A percentile compares a stretch with the other conserved stretches of the same genome.
Conservation (phyloP, 1,140 invertebrate genomes). For the Adelges cooleyi region DNA sequence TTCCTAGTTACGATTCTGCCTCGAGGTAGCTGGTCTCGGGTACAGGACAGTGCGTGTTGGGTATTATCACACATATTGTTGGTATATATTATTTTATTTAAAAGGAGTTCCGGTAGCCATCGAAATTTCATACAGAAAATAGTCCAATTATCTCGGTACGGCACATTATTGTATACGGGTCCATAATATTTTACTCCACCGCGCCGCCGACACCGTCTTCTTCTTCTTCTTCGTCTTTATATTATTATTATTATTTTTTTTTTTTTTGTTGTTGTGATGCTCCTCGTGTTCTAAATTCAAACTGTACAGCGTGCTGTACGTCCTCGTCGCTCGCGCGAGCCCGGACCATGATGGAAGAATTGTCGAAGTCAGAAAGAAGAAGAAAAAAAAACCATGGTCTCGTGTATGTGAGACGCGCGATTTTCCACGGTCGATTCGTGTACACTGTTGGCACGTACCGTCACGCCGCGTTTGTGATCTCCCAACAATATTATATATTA, state of each 20-base stretch:
- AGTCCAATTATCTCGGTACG: conserved; percentile 26
- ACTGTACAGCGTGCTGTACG: neutral
- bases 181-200: neutral
- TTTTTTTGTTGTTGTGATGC: neutral
- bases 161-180: conserved; percentile 15
- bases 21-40: too few relatives aligned
- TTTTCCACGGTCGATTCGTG: conserved; percentile 24
- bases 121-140: conserved; percentile 13
- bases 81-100: too few relatives aligned
- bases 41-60: too few relatives aligned
- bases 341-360: conserved; percentile 4
- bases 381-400: conserved; percentile 5
- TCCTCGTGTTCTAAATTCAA: conserved; percentile 18
- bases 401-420: neutral
- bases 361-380: neutral
- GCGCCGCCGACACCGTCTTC: too few relatives aligned
- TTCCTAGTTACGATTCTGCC: too few relatives aligned
- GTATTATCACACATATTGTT: too few relatives aligned
- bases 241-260: conserved; percentile 6
- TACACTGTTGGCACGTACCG: conserved; percentile 28
- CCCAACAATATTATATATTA: neutral
- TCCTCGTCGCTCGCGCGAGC: neutral
- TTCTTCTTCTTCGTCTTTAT: neutral
- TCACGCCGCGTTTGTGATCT: conserved; percentile 20
- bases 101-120: conserved; percentile 2